Base-by-base conservation (phyloP, 2,888 invertebrate genomes). In the Eupithecia subfuscata region DNA sequence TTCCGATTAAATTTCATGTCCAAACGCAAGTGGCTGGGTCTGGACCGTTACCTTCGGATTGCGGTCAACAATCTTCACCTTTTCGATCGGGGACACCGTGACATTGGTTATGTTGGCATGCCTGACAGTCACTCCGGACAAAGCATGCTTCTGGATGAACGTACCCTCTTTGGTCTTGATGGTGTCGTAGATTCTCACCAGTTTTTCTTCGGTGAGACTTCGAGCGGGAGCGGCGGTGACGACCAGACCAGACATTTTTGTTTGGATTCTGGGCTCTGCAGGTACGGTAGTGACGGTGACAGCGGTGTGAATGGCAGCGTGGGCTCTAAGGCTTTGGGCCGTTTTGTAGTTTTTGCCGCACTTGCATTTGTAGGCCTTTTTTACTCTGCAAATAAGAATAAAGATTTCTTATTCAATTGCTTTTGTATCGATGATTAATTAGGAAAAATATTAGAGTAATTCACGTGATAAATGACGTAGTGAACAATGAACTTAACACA, bases 261-360 rank as follows among this genome's bases (percentile, higher is more conserved):
- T 77, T 78, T 12, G 22, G 12, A 60, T 25, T 25, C 60, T 60
- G 25, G 25, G 5, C 25, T 60, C 60, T 22, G 60, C 12, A 25
- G 56, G 12, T 1, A 60, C 25, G 43, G 73, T 83, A n/a, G 71
- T 37, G 37, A 73, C 78, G 11, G 77, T 78, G 30, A 71, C 77
- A 34, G n/a, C 80, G 56, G 72, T 3, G 86, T 80, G 52, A 81
- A 78, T 5, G 84, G 79, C 73, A 79, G 96, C 96, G 89, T 98
- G 98, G 85, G 96, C 96, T 88, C 97, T 97, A 85, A 98, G 95
- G 76, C 97, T 97, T 90, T 97, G 97, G 70, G 96, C 95, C 80
- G 97, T 97, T 93, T 97, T 97, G 95, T 98, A 98, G 89, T 96
- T 97, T 95, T 98, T 98, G 85, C 97, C 97, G 95, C 98, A 98